Conservation (phyloP, 2,797 vertebrate species). For the Etheostoma perlongum region DNA sequence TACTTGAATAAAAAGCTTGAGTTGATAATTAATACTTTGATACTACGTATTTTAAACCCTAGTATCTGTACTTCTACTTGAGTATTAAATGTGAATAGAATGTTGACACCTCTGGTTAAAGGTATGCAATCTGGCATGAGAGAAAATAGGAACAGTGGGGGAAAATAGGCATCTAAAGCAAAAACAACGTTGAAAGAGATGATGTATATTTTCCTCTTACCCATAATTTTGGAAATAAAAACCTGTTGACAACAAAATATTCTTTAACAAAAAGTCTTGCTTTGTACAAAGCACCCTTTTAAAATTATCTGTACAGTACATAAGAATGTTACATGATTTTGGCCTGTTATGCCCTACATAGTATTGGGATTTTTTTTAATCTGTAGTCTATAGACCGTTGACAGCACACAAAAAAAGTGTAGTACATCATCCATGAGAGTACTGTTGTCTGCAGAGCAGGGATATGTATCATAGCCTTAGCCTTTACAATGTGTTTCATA, state of each 20-base stretch:
- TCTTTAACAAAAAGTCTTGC: not conserved
- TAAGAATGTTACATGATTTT: not conserved
- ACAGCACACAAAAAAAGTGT: slow-evolving; percentile 4
- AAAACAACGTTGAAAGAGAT: not conserved
- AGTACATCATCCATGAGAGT: slow-evolving; percentile 16
- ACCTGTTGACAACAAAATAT: not conserved
- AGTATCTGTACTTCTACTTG: too few relatives aligned
- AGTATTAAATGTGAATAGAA: too few relatives aligned
- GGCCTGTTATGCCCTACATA: not conserved
- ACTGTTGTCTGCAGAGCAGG: slow-evolving; percentile 30
- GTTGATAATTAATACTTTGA: too few relatives aligned
- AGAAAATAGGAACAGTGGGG: not conserved
- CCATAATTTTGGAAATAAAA: not conserved
- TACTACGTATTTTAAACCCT: too few relatives aligned
- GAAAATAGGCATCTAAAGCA: not conserved
- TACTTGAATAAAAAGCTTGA: too few relatives aligned
- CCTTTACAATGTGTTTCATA: slow-evolving; percentile 52
- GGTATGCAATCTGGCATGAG: too few relatives aligned
- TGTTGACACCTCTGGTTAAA: too few relatives aligned
- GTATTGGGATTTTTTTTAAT: not conserved
- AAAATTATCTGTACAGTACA: not conserved
- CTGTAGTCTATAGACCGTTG: not conserved
- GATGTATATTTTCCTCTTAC: not conserved
- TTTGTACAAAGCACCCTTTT: not conserved
- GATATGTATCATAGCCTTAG: slow-evolving; percentile 35